A percentile compares a stretch with the other conserved stretches of the same genome.
Evolutionary conservation across 2,797 vertebrate species (phyloP).

Genomic region (Anguilla marmorata): DNA sequence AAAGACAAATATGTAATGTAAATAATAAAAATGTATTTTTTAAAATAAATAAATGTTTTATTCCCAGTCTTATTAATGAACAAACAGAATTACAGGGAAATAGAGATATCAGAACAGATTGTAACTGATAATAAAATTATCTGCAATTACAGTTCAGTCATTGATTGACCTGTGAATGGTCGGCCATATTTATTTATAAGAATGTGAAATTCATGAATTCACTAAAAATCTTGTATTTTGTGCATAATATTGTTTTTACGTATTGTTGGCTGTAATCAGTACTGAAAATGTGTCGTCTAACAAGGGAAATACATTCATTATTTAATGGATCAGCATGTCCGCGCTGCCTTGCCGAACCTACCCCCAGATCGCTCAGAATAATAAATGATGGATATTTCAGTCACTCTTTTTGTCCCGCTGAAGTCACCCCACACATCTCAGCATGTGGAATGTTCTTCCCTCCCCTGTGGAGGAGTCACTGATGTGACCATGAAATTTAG

Average conservation of each 20-base stretch:
- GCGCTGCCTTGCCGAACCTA: not conserved
- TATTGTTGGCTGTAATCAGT: not conserved
- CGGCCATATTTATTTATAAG: too few relatives aligned
- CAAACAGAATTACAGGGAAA: not conserved
- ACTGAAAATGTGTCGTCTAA: not conserved
- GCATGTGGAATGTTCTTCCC: slow-evolving; percentile 17
- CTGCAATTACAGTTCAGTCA: not conserved
- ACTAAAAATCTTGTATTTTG: not conserved
- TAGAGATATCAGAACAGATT: not conserved
- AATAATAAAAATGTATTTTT: not conserved
- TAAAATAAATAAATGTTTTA: not conserved
- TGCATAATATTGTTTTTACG: not conserved
- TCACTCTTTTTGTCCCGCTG: slow-evolving; percentile 11
- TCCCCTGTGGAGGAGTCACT: slow-evolving; percentile 5
- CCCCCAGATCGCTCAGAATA: not conserved
- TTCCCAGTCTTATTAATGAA: not conserved
- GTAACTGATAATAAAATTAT: not conserved
- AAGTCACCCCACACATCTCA: slow-evolving; percentile 2
- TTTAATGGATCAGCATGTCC: not conserved
- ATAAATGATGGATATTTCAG: slow-evolving; percentile 13
- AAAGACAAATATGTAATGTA: not conserved
- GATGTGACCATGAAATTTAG: slow-evolving; percentile 10
- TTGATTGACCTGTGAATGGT: not conserved
- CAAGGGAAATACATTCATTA: slow-evolving; percentile 25
- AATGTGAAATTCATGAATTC: too few relatives aligned